Base-by-base conservation (phyloP, 1,140 invertebrate genomes). In the Drosophila teissieri region DNA sequence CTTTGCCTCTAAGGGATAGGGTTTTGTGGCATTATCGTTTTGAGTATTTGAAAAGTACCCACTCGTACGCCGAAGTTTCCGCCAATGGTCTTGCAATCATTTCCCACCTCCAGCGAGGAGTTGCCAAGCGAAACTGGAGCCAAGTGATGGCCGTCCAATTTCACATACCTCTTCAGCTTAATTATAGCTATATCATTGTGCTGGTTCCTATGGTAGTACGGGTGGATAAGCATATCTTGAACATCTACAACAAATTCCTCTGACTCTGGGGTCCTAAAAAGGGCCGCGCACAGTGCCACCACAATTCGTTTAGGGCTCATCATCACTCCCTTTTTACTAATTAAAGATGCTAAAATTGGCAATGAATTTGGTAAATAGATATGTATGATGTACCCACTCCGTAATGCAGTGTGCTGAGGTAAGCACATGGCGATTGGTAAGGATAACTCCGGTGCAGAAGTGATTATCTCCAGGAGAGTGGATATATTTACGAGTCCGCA, bases 381-480 rank as follows among this genome's bases (percentile, higher is more conserved):
- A 34, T 11, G 3, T 2, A 17, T 17, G n/a, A 31, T 51, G 1
- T 64, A 45, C 57, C 36, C 46, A 75, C 72, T 75, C 52, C 17
- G 58, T 75, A 8, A 75, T 24, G 17, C 72, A 75, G 11, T 75
- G 72, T 1, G 57, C 67, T 10, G 72, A 56, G 5, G 72, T 75
- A 0, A 75, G 56, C 4, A 75, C 52, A 45, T 53, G 57, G 0
- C 19, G 31, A 2, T 56, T 34, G 11, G 52, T 45, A 10, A 75
- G 19, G 12, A 68, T 45, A 19, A 63, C 58, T 6, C 67, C 72
- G 3, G 72, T 63, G 39, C 72, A 75, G 11, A 73, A 75, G 22
- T 76, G 73, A 65, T 63, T 58, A 36, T 73, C 73, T 3, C 73
- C 73, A 6, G 60, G 39, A 2, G 5, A 6, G 7, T 48, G 10